phyloP scores from a whole-genome alignment of 2,888 invertebrate species.

The Erynnis tages region DNA sequence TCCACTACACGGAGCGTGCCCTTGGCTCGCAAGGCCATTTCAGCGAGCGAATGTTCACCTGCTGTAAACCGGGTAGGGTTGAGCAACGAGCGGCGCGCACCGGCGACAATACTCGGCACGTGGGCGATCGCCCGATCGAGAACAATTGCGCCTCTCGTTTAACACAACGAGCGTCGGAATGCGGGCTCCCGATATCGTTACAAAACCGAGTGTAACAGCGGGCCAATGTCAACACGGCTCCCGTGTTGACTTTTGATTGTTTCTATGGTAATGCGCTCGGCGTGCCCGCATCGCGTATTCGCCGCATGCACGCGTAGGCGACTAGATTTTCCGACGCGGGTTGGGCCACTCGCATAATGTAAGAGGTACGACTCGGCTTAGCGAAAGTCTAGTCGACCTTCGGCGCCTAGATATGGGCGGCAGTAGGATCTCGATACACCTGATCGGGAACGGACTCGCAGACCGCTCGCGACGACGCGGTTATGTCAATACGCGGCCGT shows the following conservation, averaged over 20 bases:
- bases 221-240: conserved; percentile 77
- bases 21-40: conserved; percentile 50
- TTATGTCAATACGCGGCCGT: conserved; percentile 24
- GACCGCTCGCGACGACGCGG: conserved; percentile 33
- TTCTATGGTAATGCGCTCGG: conserved; percentile 61
- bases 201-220: conserved; percentile 69
- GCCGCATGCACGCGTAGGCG: conserved; percentile 63
- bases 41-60: conserved; percentile 54
- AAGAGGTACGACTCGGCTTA: conserved; percentile 47
- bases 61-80: conserved; percentile 50
- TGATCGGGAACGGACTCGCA: conserved; percentile 56
- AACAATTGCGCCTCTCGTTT: conserved; percentile 68
- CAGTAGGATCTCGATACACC: conserved; percentile 61
- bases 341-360: conserved; percentile 63
- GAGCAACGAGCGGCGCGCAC: conserved; percentile 56
- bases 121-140: conserved; percentile 48
- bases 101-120: conserved; percentile 47
- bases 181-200: conserved; percentile 73
- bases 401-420: conserved; percentile 71
- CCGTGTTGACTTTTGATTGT: conserved; percentile 43
- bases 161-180: conserved; percentile 64
- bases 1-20: conserved; percentile 31
- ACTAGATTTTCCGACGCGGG: conserved; percentile 68
- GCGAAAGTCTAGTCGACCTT: conserved; percentile 80
- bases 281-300: conserved; percentile 51